phyloP scores from a whole-genome alignment of 2,888 invertebrate genomes.

The Xanthorhoe designata region DNA sequence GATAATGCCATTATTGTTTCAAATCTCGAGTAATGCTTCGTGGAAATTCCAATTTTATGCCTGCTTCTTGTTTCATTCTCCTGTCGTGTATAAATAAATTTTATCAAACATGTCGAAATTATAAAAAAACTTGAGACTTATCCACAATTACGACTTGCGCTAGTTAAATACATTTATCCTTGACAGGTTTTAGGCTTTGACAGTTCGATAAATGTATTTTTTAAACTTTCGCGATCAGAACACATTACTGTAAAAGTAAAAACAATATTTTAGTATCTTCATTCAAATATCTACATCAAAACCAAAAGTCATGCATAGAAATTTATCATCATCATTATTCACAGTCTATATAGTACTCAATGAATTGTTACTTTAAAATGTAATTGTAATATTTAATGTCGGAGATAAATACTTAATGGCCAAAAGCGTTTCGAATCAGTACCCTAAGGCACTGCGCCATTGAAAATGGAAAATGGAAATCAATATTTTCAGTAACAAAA shows the following conservation, averaged over 20 bases:
- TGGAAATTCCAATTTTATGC: slow-evolving; percentile 2
- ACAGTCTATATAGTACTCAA: background rate
- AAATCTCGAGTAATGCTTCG: slow-evolving; percentile 11
- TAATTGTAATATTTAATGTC: slow-evolving; percentile 11
- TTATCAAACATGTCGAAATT: too few relatives aligned
- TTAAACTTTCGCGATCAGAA: too few relatives aligned
- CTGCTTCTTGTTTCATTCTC: background rate
- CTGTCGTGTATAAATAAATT: background rate
- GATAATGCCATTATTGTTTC: slow-evolving; percentile 34
- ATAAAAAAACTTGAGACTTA: too few relatives aligned
- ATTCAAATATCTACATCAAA: too few relatives aligned
- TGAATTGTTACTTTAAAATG: background rate
- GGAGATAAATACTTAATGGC: slow-evolving; percentile 23
- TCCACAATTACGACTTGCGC: too few relatives aligned
- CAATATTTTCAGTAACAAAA: slow-evolving; percentile 78
- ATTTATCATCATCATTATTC: too few relatives aligned
- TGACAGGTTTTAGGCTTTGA: too few relatives aligned
- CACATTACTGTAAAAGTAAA: too few relatives aligned
- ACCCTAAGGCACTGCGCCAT: slow-evolving; percentile 52
- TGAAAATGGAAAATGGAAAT: slow-evolving; percentile 58
- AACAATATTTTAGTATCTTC: too few relatives aligned
- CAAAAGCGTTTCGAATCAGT: slow-evolving; percentile 49
- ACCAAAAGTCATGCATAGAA: too few relatives aligned
- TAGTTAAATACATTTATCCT: too few relatives aligned
- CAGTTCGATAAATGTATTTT: too few relatives aligned